A percentile compares a stretch with the other conserved stretches of the same genome.
Conservation (phyloP, 37 sponge, comb jelly and placozoan genomes). For the Agelas oroides region DNA sequence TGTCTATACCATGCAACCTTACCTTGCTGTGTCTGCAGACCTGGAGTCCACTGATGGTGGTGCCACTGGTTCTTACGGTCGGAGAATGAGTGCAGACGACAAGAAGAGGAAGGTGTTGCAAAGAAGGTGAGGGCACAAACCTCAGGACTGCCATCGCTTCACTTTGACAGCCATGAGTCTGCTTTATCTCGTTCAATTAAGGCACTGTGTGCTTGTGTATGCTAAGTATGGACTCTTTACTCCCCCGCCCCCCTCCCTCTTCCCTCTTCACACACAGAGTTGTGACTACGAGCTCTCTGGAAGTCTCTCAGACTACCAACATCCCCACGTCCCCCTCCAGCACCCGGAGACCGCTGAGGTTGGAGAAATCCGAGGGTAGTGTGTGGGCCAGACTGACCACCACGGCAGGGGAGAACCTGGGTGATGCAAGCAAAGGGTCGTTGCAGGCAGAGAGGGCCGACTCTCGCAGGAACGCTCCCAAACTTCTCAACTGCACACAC, state of each 20-base stretch:
- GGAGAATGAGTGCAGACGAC: too few species aligned
- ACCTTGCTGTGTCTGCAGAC: too few species aligned
- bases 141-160: too few species aligned
- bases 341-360: background rate
- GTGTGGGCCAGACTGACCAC: constrained; percentile 40
- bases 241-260: background rate
- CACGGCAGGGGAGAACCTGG: background rate
- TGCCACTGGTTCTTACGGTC: background rate
- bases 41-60: background rate
- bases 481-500: constrained; percentile 69
- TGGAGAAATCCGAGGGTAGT: constrained; percentile 6
- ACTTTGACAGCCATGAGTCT: too few species aligned
- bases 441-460: constrained; percentile 45
- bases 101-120: too few species aligned
- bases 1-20: too few species aligned
- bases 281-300: background rate
- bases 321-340: constrained; percentile 17
- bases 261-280: background rate
- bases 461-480: background rate
- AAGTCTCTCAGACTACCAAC: background rate
- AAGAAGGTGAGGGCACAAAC: too few species aligned
- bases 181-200: too few species aligned
- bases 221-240: too few species aligned
- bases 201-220: too few species aligned
- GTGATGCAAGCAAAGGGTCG: constrained; percentile 13